Percentiles rank a stretch among this genome's conserved stretches.
Evolutionary conservation across 2,888 invertebrate species (phyloP).

Genomic region (Scaptodrosophila latifasciaeformis): DNA sequence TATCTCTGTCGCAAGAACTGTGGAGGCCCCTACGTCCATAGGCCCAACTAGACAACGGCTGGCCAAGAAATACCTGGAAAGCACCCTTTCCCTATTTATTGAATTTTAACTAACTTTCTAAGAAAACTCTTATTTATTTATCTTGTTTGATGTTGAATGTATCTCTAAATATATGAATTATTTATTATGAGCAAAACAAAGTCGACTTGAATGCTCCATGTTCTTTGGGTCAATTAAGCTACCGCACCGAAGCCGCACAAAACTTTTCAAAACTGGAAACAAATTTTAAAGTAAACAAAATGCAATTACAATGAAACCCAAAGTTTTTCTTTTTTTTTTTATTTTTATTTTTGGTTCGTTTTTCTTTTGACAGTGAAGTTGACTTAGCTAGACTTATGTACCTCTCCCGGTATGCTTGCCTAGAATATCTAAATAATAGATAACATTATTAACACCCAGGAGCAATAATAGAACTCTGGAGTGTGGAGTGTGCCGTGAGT

Average conservation of each 20-base stretch:
- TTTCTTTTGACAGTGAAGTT: no score
- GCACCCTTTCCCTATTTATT: slow-evolving; percentile 16
- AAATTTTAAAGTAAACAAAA: slow-evolving; percentile 40
- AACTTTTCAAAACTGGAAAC: no score
- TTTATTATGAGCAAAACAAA: slow-evolving; percentile 39
- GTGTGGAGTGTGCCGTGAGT: slow-evolving; percentile 29
- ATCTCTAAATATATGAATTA: slow-evolving; percentile 41
- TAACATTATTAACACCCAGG: slow-evolving; percentile 62
- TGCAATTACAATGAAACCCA: slow-evolving; percentile 54
- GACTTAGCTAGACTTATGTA: no score
- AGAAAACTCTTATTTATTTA: slow-evolving; percentile 42
- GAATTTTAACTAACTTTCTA: slow-evolving; percentile 35
- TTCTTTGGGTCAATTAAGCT: no score
- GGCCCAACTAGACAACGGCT: slow-evolving; percentile 27
- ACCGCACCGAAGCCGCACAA: no score
- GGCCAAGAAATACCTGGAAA: neutral
- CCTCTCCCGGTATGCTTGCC: no score
- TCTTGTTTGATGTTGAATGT: slow-evolving; percentile 35
- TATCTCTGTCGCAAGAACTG: slow-evolving; percentile 49
- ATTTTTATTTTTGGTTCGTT: no score
- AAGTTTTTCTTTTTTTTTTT: no score
- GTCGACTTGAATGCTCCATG: no score
- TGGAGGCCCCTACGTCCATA: slow-evolving; percentile 34
- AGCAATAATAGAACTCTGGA: slow-evolving; percentile 33
- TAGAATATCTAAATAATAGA: slow-evolving; percentile 62